Evolutionary conservation across 2,113 vertebrate genomes (phyloP), one percentile per base, ranked within the genome.

Genomic region (Antechinus stuartii): DNA sequence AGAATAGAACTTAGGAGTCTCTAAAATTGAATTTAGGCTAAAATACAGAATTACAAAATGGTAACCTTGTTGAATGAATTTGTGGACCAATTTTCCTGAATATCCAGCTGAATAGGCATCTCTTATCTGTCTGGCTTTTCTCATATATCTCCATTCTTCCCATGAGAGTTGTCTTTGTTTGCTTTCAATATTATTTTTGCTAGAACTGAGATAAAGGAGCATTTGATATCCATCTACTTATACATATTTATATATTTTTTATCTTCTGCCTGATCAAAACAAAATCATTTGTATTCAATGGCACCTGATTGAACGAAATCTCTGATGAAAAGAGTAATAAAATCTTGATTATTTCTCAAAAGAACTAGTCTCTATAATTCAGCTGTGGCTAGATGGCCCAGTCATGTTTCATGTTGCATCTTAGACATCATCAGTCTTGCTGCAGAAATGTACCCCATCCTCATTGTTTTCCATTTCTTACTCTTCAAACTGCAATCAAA

Each of bases 51-150:
- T 90, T 93, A 95, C 54, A 54, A 84, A 30, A 68, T 53, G 24
- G 50, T 35, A 92, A 95, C 94, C 27, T 95, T 76, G 61, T 42
- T 84, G 61, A 94, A 91, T 1, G 30, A 96, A 55, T 68, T 97
- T 95, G 25, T 10, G 68, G 91, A 52, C 94, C 90, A 93, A 56
- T 95, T 47, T 8, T 27, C 30, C 9, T 23, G 95, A 52, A 53
- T 35, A 93, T 95, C 94, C 54, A 52, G 89, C 92, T 94, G 95
- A 96, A 96, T 27, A 93, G 22, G 14, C 91, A 30, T 22, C 27
- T 92, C 89, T 92, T 23, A 94, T 96, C 84, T 96, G 27, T 53
- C 90, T 30, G 46, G 23, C 2, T 94, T 91, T 93, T 23, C 50
- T 19, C 6, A 42, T 1, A 84, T 22, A 84, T 35, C 30, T 53